A percentile compares a stretch with the other conserved stretches of the same genome.
These are phyloP conservation scores for Meteorus colon DNA, from an alignment of 2,888 invertebrate genomes.

Conservation along the genomic window DNA sequence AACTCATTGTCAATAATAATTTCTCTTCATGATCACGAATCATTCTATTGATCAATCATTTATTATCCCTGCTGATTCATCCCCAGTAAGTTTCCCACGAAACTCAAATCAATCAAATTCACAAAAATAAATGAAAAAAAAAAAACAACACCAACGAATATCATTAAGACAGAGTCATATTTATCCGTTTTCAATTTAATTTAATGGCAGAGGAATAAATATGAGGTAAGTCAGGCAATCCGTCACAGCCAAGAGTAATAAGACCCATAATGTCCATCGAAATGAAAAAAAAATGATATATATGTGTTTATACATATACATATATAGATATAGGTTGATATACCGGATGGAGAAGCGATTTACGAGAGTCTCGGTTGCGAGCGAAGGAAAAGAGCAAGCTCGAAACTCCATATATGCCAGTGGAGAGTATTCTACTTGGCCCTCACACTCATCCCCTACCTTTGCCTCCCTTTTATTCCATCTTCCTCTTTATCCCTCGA, in stretches of 20 bases:
- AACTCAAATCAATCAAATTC: too few species aligned
- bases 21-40: too few species aligned
- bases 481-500: slow-evolving; percentile 59
- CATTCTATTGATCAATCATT: too few species aligned
- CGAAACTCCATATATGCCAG: slow-evolving; percentile 31
- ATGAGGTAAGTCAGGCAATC: slow-evolving; percentile 26
- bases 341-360: slow-evolving; percentile 37
- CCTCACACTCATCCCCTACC: slow-evolving; percentile 27
- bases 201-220: background rate
- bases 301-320: slow-evolving; percentile 8
- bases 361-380: slow-evolving; percentile 40
- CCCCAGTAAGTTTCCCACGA: too few species aligned
- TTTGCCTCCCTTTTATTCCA: slow-evolving; percentile 53
- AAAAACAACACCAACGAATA: too few species aligned
- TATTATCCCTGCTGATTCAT: too few species aligned
- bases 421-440: slow-evolving; percentile 39
- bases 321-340: slow-evolving; percentile 31
- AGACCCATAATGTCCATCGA: slow-evolving; percentile 54
- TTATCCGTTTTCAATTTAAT: background rate
- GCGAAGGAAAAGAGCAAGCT: slow-evolving; percentile 45
- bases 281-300: slow-evolving; percentile 34
- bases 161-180: background rate
- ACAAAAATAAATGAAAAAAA: too few species aligned
- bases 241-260: slow-evolving; percentile 57
- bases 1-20: too few species aligned